Base-by-base conservation (phyloP, 2,888 invertebrate genomes). In the Nezara viridula region DNA sequence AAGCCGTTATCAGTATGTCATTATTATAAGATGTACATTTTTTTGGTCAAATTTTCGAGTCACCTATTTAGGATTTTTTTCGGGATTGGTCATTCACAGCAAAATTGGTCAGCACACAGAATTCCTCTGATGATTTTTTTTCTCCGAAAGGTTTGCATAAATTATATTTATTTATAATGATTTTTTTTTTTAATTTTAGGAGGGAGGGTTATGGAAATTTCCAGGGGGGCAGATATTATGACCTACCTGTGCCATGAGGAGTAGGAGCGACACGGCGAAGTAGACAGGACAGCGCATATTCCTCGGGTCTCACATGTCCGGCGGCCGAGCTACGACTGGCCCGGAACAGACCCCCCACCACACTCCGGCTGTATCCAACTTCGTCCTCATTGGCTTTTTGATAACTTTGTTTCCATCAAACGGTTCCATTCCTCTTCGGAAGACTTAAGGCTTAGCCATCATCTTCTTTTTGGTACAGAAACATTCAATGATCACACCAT, bases 281-380 rank as follows among this genome's bases (percentile, higher is more conserved):
- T 32, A 81, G 81, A 81, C 81, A 44, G 81, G 14, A 81, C 24
- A 81, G 44, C 44, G 81, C 81, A 81, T 81, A 81, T 81, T 81
- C 81, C 81, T 81, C 81, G 81, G 81, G 81, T 81, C 81, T 81
- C 81, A 81, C 81, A 81, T 81, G 81, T 81, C 81, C 81, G 81
- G 81, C 81, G 81, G 81, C 81, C 81, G 81, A 81, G 44, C 81
- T 81, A 81, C 81, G 81, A 81, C 81, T 81, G 81, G 81, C 81
- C 44, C 81, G 21, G 10, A 19, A 44, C 81, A 44, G 81, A n/a
- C 81, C 81, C 81, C 81, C 81, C 81, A 44, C 81, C 81, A 81
- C 44, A 24, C 81, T 44, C 44, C 44, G 24, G 21, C 40, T 21
- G 21, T 60, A 60, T 60, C 27, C 60, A 60, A 60, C 27, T 60